Percentiles rank a stretch among this genome's conserved stretches.
These are phyloP conservation scores for Achroia grisella DNA, from an alignment of 1,140 invertebrate genomes.

Conservation along the genomic window DNA sequence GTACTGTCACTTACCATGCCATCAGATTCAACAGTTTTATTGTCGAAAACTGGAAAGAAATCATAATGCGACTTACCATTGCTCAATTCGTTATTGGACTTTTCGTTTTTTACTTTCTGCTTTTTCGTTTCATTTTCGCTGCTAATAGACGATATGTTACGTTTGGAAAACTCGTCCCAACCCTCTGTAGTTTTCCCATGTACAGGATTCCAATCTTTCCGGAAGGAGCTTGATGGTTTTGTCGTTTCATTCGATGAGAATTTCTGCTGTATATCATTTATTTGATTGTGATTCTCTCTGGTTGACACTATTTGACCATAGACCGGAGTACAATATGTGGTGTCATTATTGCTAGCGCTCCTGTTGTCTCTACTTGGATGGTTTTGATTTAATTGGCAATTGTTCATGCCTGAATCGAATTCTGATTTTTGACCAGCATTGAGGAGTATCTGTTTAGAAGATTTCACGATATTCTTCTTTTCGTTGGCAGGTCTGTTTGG, in stretches of 20 bases:
- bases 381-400: constrained; percentile 53
- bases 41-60: constrained; percentile 64
- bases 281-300: constrained; percentile 66
- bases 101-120: constrained; percentile 40
- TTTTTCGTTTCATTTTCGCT: constrained; percentile 37
- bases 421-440: constrained; percentile 65
- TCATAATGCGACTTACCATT: constrained; percentile 60
- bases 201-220: constrained; percentile 53
- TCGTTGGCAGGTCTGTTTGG: constrained; percentile 32
- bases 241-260: constrained; percentile 42
- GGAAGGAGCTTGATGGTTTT: constrained; percentile 58
- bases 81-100: constrained; percentile 35
- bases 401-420: constrained; percentile 66
- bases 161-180: constrained; percentile 60
- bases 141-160: constrained; percentile 42
- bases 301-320: constrained; percentile 62
- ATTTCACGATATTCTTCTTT: constrained; percentile 48
- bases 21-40: constrained; percentile 30
- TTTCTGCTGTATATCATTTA: constrained; percentile 64
- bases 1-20: constrained; percentile 18
- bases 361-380: constrained; percentile 40
- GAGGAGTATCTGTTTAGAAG: constrained; percentile 60
- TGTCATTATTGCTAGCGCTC: constrained; percentile 38
- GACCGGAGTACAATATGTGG: constrained; percentile 60
- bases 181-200: constrained; percentile 43